A percentile compares a stretch with the other conserved stretches of the same genome.
phyloP scores from a whole-genome alignment of 2,797 vertebrate species.

The Diglossa cyanea region DNA sequence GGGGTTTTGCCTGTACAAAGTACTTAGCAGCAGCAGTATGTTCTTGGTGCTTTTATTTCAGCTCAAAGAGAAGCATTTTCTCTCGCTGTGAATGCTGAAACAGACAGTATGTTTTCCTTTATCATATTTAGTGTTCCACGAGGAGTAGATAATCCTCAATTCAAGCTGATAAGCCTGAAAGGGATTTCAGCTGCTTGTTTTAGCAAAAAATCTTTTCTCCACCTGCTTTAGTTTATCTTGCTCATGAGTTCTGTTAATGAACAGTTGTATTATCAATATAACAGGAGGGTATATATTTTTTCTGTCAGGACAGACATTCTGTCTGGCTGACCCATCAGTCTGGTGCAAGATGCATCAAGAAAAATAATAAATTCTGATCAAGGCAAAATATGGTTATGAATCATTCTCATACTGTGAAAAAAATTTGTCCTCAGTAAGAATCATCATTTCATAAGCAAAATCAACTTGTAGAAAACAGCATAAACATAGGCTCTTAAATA shows the following conservation, averaged over 20 bases:
- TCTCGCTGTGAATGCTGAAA: neutral
- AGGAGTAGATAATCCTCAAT: slow-evolving; percentile 42
- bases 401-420: neutral
- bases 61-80: slow-evolving; percentile 23
- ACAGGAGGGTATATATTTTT: neutral
- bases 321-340: neutral
- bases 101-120: slow-evolving; percentile 19
- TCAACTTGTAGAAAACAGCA: neutral
- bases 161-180: slow-evolving; percentile 43
- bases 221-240: neutral
- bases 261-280: neutral
- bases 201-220: slow-evolving; percentile 8
- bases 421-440: neutral
- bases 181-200: slow-evolving; percentile 33
- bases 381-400: neutral
- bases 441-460: neutral
- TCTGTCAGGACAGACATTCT: neutral
- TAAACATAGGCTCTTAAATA: neutral
- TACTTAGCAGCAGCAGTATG: neutral
- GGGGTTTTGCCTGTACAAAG: slow-evolving; percentile 10
- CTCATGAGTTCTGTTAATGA: neutral
- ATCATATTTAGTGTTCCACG: slow-evolving; percentile 21
- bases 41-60: slow-evolving; percentile 51
- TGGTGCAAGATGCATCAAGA: neutral
- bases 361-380: neutral